phyloP scores from a whole-genome alignment of 2,888 invertebrate genomes.

The Tinea trinotella region DNA sequence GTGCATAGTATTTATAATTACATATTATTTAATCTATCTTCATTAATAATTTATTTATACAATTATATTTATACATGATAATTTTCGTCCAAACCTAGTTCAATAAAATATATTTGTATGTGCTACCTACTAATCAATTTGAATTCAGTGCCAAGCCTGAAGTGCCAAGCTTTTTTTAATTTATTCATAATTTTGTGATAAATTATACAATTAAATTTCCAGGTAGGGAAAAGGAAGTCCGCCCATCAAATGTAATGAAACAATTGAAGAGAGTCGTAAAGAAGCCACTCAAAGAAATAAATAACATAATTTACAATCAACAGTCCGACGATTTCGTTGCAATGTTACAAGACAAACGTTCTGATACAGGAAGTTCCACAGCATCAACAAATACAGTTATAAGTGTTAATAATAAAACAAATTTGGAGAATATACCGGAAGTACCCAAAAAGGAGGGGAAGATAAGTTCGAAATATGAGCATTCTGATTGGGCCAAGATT shows the following conservation, averaged over 20 bases:
- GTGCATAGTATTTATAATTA: no score
- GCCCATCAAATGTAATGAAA: constrained; percentile 4
- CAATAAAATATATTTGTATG: no score
- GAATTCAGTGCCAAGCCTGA: no score
- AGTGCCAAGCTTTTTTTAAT: constrained; percentile 11
- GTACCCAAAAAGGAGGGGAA: not conserved
- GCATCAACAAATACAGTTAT: constrained; percentile 49
- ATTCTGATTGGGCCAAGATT: constrained; percentile 21
- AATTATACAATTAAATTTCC: not conserved
- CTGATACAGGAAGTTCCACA: constrained; percentile 44
- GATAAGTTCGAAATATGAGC: not conserved
- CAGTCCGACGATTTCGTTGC: constrained; percentile 33
- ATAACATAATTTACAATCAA: constrained; percentile 25
- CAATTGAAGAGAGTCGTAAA: constrained; percentile 31
- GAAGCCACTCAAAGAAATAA: constrained; percentile 44
- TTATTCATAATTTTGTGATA: not conserved
- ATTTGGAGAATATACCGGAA: constrained; percentile 21
- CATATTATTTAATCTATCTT: no score
- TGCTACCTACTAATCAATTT: no score
- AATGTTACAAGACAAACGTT: constrained; percentile 40
- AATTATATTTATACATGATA: no score
- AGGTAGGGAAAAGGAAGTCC: constrained; percentile 4
- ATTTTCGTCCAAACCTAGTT: no score
- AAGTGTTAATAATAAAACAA: constrained; percentile 28
- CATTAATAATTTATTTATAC: no score